Conservation (phyloP, 1,140 invertebrate genomes). For the Telenomus remus region DNA sequence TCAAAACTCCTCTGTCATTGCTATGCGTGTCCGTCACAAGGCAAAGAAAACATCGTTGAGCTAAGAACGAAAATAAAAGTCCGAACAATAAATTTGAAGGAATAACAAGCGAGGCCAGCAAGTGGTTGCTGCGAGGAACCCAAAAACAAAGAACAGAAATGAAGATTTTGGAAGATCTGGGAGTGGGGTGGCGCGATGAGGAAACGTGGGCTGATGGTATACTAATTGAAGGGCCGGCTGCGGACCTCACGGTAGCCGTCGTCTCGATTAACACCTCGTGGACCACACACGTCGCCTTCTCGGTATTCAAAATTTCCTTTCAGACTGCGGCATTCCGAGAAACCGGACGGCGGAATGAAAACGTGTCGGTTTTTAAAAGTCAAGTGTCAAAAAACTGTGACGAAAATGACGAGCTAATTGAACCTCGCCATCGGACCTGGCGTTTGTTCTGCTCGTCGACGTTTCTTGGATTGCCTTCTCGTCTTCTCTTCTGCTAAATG, state of each 20-base stretch:
- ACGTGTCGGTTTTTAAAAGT: constrained; percentile 33
- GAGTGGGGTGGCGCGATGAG: constrained; percentile 6
- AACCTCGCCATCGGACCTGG: constrained; percentile 9
- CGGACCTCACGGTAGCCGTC: constrained; percentile 70
- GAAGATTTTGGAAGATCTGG: constrained; percentile 20
- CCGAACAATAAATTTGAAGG: too few relatives aligned
- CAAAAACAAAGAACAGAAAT: constrained; percentile 31
- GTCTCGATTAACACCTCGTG: constrained; percentile 72
- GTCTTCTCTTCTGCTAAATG: constrained; percentile 1
- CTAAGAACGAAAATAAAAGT: too few relatives aligned
- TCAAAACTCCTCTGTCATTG: too few relatives aligned
- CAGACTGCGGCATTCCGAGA: constrained; percentile 44
- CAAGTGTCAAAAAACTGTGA: constrained; percentile 44
- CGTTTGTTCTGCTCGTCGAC: background rate
- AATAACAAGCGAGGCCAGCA: background rate
- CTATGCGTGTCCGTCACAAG: too few relatives aligned
- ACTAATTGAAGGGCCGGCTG: constrained; percentile 74
- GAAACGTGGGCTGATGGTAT: constrained; percentile 62
- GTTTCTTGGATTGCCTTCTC: background rate
- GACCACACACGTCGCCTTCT: constrained; percentile 69
- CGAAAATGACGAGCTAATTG: constrained; percentile 54
- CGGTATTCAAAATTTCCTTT: constrained; percentile 47
- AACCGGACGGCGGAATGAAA: constrained; percentile 30
- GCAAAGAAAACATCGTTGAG: too few relatives aligned
- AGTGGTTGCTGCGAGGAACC: background rate